Evolutionary conservation across 1,140 invertebrate species (phyloP).

Genomic region (Sitodiplosis mosellana): DNA sequence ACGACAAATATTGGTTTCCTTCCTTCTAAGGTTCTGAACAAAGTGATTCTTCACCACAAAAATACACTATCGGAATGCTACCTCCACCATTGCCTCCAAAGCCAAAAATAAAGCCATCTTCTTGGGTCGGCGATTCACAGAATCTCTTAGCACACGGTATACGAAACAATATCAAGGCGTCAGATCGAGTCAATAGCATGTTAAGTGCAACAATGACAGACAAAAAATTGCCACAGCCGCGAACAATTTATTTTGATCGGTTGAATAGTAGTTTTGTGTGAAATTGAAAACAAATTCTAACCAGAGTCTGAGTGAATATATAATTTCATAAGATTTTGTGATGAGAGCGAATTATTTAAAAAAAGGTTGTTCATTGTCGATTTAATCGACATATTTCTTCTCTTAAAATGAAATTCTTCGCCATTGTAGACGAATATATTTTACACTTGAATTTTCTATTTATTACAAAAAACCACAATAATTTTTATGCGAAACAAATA

Average conservation of each 20-base stretch:
- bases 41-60: slow-evolving; percentile 9
- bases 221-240: slow-evolving; percentile 8
- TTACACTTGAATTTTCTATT: no score
- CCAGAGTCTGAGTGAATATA: neutral
- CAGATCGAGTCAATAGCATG: slow-evolving; percentile 1
- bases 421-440: neutral
- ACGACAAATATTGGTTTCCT: neutral
- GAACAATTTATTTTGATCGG: slow-evolving; percentile 34
- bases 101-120: slow-evolving; percentile 31
- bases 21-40: neutral
- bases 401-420: slow-evolving; percentile 2
- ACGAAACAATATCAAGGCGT: slow-evolving; percentile 36
- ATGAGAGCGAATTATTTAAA: no score
- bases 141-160: no score
- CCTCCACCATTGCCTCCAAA: slow-evolving; percentile 36
- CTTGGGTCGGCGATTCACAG: no score
- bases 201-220: neutral
- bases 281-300: slow-evolving; percentile 2
- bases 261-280: slow-evolving; percentile 43
- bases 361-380: no score
- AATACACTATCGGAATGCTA: slow-evolving; percentile 11
- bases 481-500: no score
- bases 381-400: neutral
- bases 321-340: neutral
- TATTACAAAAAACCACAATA: no score